Evolutionary conservation across 2,113 vertebrate species (phyloP).

Genomic region (Dicaeum eximium): DNA sequence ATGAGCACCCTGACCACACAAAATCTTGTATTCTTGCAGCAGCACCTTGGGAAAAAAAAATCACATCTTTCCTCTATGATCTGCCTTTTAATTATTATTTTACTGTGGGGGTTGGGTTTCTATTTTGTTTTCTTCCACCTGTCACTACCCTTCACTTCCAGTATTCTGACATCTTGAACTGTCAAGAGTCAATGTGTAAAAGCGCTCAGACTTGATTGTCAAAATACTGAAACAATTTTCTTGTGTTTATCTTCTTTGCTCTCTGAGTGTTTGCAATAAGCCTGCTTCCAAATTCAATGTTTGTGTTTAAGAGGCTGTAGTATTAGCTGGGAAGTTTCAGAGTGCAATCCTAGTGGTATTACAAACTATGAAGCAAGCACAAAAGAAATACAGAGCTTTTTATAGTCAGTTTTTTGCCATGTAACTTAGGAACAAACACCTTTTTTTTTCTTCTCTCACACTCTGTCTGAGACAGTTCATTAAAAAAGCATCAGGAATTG

Average conservation of each 20-base stretch:
- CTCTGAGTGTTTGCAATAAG: constrained; percentile 12
- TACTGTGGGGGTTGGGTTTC: neutral
- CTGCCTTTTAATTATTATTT: neutral
- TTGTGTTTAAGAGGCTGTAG: constrained; percentile 34
- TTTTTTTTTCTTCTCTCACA: neutral
- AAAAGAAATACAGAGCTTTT: constrained; percentile 25
- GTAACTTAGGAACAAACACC: neutral
- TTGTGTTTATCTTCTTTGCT: constrained; percentile 32
- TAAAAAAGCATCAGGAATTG: constrained; percentile 35
- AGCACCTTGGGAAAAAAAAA: neutral
- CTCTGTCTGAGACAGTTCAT: constrained; percentile 32
- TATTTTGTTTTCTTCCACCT: neutral
- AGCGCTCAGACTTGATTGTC: constrained; percentile 1
- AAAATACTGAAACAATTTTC: constrained; percentile 45
- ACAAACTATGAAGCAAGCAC: neutral
- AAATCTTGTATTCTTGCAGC: neutral
- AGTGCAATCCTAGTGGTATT: neutral
- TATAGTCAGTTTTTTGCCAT: neutral
- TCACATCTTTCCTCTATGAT: neutral
- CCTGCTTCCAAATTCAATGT: constrained; percentile 20
- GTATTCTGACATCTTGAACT: neutral
- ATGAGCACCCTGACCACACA: neutral
- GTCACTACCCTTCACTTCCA: neutral
- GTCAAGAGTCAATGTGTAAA: neutral
- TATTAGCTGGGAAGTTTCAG: constrained; percentile 3